Evolutionary conservation across 2,888 invertebrate genomes (phyloP), one percentile per base, ranked within the genome.

Genomic region (Leucozona laternaria): DNA sequence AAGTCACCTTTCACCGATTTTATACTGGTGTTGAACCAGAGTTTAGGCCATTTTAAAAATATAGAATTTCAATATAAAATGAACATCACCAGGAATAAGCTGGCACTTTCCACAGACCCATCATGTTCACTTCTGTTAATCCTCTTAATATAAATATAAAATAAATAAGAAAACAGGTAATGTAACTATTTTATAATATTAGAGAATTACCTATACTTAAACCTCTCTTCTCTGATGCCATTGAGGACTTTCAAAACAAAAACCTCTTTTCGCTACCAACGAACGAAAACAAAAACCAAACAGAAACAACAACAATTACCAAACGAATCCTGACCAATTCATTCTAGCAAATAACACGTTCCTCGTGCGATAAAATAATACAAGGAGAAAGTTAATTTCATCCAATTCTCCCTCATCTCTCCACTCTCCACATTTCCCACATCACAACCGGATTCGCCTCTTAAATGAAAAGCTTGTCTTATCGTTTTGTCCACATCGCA

Each of bases 301-400:
- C n/a, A 60, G 25, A 20, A 58, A 31, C 37, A 37, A 68, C 15
- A 37, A 53, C 11, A 34, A 37, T 37, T 37, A 37, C 50, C 37
- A 53, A 68, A 50, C 15, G 25, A 53, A 40, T 50, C 34, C 43
- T 28, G 68, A 68, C 77, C 68, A 68, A 85, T 85, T 77, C 81
- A 85, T 77, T 85, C 68, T 70, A 57, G 11, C 13, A 85, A 81
- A 85, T 85, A 81, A 81, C 81, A 73, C 81, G 48, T 72, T 81
- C 25, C 40, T 68, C 62, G 68, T 73, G 72, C 68, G 45, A 73
- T 68, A 43, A 58, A 68, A 76, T 70, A 75, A 79, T 72, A 73
- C 81, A 62, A 50, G 60, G 50, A 45, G 34, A 60, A 72, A 81
- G 81, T 81, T 77, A 81, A 81, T 85, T 81, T 78, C 72, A 77